Conservation (phyloP, 2,888 invertebrate genomes). For the Sepiola atlantica region DNA sequence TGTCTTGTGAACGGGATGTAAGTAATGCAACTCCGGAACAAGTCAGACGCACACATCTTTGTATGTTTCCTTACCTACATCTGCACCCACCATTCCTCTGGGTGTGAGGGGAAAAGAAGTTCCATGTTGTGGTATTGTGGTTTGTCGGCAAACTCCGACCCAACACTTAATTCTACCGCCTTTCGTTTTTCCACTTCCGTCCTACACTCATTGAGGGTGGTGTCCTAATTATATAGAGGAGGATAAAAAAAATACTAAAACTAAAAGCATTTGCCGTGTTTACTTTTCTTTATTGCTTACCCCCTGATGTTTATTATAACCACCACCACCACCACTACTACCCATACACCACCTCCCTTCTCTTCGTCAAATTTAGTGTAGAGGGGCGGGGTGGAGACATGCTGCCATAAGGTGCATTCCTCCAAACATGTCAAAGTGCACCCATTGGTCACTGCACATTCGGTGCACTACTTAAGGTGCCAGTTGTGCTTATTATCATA, state of each 20-base stretch:
- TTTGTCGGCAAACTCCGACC: neutral
- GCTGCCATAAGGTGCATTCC: neutral
- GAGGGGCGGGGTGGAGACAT: neutral
- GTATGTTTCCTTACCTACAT: neutral
- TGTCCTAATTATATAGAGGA: neutral
- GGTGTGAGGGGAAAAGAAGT: neutral
- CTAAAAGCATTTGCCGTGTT: neutral
- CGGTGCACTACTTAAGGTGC: neutral
- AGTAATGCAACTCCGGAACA: neutral
- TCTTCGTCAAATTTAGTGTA: neutral
- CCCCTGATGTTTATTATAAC: neutral
- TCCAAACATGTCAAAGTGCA: neutral
- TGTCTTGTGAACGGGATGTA: neutral
- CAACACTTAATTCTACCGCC: neutral
- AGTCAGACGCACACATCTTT: neutral
- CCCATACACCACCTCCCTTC: neutral
- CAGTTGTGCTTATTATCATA: neutral
- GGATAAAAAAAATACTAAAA: too few relatives aligned
- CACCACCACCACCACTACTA: too few relatives aligned
- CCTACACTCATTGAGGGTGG: neutral
- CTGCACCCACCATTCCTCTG: neutral
- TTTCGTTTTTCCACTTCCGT: neutral
- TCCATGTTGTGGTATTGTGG: slow-evolving; percentile 2
- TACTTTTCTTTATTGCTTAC: neutral
- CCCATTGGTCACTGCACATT: neutral